Evolutionary conservation across 2,113 vertebrate species (phyloP), one percentile per base, ranked within the genome.

Genomic region (Corythornis vintsioides): DNA sequence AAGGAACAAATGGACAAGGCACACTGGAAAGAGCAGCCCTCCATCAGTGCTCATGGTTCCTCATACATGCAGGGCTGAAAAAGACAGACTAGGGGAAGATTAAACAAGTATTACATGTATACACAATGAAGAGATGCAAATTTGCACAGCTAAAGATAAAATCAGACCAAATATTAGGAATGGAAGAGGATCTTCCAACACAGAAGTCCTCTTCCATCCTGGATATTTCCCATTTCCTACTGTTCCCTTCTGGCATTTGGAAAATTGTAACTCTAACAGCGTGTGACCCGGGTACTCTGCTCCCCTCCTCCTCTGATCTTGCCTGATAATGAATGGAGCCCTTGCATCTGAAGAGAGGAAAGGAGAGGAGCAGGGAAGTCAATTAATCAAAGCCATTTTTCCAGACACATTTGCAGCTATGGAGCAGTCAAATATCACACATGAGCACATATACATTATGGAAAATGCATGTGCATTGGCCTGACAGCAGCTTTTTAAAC

Each of bases 371-470:
- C 75, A 89, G 78, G 47, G 69, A 88, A 96, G 86, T 88, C 93
- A 93, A 90, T 95, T 96, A 95, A 95, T 93, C 88, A 93, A 92
- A 96, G 76, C 57, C 88, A 78, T 88, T 92, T 94, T 92, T 45
- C 73, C 76, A 90, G 90, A 73, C 73, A 88, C n/a, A 61, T 93
- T 93, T 93, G 69, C 76, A 79, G 86, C 90, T 88, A 84, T 48
- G 72, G 53, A 91, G 88, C 56, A 66, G 60, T 63, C 83, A 91
- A 96, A 88, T 81, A 95, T 92, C 92, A 92, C 85, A 92, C 90
- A 88, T 45, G 55, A 95, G 83, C 89, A 86, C 61, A 8, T 86
- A 94, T 26, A 95, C 77, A 64, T 93, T 93, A 93, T 72, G 70
- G 79, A 92, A 94, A 94, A 93, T 72, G 72, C 86, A 93, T 50